Evolutionary conservation across 2,113 vertebrate genomes (phyloP).

Genomic region (Hydrochoerus hydrochaeris): DNA sequence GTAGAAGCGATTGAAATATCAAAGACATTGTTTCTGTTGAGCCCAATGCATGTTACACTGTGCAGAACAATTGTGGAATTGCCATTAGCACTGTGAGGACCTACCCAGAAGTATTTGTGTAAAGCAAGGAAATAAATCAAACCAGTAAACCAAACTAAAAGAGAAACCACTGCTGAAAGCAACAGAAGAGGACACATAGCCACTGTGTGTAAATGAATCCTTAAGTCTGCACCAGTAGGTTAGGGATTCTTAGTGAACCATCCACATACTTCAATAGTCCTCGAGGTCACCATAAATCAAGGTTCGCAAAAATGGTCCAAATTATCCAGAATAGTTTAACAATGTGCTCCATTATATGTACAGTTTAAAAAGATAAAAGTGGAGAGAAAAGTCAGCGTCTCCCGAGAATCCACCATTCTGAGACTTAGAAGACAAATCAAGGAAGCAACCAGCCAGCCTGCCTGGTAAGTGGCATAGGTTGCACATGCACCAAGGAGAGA

Average conservation of each 20-base stretch:
- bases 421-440: too few species aligned
- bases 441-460: too few species aligned
- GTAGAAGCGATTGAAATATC: background rate
- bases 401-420: too few species aligned
- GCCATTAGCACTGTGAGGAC: background rate
- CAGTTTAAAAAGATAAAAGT: background rate
- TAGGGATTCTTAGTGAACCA: background rate
- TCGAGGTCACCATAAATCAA: background rate
- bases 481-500: too few species aligned
- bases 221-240: background rate
- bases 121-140: background rate
- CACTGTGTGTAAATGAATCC: background rate
- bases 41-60: background rate
- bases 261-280: background rate
- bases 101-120: background rate
- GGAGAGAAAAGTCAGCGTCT: too few species aligned
- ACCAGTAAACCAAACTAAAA: background rate
- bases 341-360: background rate
- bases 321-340: background rate
- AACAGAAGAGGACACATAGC: background rate
- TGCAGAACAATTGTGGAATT: background rate
- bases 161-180: background rate
- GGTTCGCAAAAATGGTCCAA: background rate
- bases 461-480: too few species aligned
- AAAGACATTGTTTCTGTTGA: background rate